Evolutionary conservation across 2,797 vertebrate genomes (phyloP).

Genomic region (Pygocentrus nattereri): DNA sequence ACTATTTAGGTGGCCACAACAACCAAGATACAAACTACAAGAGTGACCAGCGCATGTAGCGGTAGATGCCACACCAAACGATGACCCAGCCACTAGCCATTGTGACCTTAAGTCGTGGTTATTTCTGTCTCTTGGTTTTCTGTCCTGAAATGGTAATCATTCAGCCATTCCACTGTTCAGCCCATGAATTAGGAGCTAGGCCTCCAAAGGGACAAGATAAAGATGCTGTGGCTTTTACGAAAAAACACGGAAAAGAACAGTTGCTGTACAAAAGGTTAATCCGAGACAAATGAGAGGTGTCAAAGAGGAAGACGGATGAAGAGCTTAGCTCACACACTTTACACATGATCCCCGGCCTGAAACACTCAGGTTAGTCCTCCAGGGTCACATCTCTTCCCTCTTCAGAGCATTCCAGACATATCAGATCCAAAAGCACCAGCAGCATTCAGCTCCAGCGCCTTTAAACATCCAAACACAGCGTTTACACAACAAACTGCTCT

Average conservation of each 20-base stretch:
- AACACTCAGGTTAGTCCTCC: neutral
- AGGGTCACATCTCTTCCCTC: slow-evolving; percentile 6
- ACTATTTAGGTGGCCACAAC: neutral
- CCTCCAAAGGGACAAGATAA: neutral
- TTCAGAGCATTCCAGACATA: slow-evolving; percentile 10
- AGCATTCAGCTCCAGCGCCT: neutral
- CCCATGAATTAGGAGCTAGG: neutral
- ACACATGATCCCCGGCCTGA: slow-evolving; percentile 9
- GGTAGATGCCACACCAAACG: neutral
- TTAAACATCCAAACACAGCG: neutral
- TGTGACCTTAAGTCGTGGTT: neutral
- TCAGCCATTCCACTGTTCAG: neutral
- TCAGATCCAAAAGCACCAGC: slow-evolving; percentile 9
- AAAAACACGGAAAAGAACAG: neutral
- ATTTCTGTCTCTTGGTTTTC: neutral
- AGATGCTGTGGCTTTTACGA: neutral
- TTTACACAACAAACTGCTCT: slow-evolving; percentile 27
- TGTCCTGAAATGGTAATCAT: slow-evolving; percentile 2
- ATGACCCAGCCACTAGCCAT: neutral
- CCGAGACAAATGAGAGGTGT: neutral
- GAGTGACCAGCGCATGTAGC: neutral
- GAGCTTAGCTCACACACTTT: slow-evolving; percentile 1
- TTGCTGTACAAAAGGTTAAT: neutral
- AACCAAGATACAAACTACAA: neutral
- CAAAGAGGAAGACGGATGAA: neutral